A percentile compares a stretch with the other conserved stretches of the same genome.
Evolutionary conservation across 2,797 vertebrate species (phyloP).

Genomic region (Malacoraja senta): DNA sequence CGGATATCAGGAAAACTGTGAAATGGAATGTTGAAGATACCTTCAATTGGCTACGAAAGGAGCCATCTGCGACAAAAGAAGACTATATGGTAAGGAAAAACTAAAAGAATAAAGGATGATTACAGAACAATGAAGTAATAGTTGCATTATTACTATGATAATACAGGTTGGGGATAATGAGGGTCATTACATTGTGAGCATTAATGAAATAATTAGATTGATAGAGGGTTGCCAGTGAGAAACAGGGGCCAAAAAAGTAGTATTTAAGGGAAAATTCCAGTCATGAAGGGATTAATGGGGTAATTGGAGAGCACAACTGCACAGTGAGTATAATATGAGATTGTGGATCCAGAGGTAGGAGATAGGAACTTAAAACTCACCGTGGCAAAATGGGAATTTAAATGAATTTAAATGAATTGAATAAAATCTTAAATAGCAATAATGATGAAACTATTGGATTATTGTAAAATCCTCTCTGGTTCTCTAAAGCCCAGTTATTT

Average conservation of each 20-base stretch:
- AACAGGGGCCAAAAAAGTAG: too few relatives aligned
- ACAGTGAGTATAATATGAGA: too few relatives aligned
- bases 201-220: neutral
- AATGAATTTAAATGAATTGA: too few relatives aligned
- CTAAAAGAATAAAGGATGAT: neutral
- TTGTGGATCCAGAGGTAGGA: too few relatives aligned
- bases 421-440: too few relatives aligned
- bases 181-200: neutral
- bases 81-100: constrained; percentile 74
- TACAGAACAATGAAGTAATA: neutral
- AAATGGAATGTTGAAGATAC: constrained; percentile 98
- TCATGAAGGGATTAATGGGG: neutral
- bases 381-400: too few relatives aligned
- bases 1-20: constrained; percentile 92
- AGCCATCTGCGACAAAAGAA: constrained; percentile 92
- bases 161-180: neutral
- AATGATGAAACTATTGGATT: too few relatives aligned
- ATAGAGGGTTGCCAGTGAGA: too few relatives aligned
- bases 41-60: constrained; percentile 92
- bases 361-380: too few relatives aligned
- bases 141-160: neutral
- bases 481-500: too few relatives aligned
- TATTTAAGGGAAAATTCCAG: neutral
- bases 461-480: too few relatives aligned
- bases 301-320: neutral